These are phyloP conservation scores for Rhynchomys soricoides DNA, from an alignment of 2,113 vertebrate species.

Conservation along the genomic window DNA sequence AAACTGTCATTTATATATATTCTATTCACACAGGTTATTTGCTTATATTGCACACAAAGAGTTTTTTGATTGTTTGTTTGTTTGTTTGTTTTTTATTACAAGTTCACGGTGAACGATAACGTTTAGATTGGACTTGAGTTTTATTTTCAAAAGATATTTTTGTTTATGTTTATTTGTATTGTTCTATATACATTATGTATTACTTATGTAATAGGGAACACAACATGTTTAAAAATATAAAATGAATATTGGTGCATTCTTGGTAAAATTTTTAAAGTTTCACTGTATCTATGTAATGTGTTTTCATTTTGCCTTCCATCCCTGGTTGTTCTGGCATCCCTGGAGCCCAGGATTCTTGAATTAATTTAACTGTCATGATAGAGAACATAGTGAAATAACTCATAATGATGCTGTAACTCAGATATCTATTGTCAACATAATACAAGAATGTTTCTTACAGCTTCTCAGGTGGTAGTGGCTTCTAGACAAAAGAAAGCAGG, in stretches of 20 bases:
- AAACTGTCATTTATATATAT: not conserved
- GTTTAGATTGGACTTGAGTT: not conserved
- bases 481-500: not conserved
- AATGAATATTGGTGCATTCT: not conserved
- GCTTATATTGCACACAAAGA: conserved; percentile 41
- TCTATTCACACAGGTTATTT: not conserved
- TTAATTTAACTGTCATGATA: not conserved
- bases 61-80: not conserved
- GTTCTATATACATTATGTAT: not conserved
- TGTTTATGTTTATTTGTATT: conserved; percentile 10
- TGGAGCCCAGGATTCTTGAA: not conserved
- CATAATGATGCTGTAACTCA: not conserved
- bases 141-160: conserved; percentile 29
- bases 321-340: not conserved
- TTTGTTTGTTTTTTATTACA: not conserved
- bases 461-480: not conserved
- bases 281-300: not conserved
- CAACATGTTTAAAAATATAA: not conserved
- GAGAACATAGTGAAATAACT: not conserved
- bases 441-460: not conserved
- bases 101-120: conserved; percentile 8
- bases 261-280: conserved; percentile 14
- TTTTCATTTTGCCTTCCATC: not conserved
- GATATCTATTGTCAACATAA: not conserved
- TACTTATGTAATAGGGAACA: not conserved